Percentiles rank a stretch among this genome's conserved stretches.
Conservation (phyloP, 2,113 vertebrate genomes). For the Rhodinocichla rosea region DNA sequence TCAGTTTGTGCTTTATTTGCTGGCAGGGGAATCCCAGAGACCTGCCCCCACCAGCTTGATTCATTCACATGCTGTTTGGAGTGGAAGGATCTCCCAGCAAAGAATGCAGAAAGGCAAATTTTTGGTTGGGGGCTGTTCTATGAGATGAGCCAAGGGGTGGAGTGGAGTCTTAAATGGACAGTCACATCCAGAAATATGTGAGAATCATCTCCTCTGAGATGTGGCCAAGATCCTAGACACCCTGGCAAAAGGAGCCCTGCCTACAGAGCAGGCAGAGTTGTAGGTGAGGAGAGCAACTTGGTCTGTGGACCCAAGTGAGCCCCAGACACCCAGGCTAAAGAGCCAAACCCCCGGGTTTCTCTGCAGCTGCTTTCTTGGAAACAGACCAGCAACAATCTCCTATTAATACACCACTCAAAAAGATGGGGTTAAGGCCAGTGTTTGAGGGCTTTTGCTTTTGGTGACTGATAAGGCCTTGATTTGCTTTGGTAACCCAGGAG, state of each 20-base stretch:
- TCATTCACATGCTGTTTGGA: neutral
- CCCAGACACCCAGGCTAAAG: neutral
- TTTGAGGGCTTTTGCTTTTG: neutral
- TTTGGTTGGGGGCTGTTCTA: neutral
- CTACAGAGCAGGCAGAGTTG: neutral
- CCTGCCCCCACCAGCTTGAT: neutral
- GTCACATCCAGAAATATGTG: neutral
- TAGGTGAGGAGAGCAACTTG: neutral
- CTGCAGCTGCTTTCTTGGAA: neutral
- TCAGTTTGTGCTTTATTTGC: neutral
- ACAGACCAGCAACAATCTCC: neutral
- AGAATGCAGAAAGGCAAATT: neutral
- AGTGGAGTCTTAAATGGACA: neutral
- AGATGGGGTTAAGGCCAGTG: neutral
- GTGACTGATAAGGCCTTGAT: neutral
- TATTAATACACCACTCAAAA: neutral
- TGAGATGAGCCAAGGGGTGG: neutral
- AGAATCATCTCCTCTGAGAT: neutral
- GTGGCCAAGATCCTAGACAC: neutral
- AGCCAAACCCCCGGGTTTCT: neutral
- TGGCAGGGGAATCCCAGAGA: neutral
- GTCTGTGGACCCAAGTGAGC: neutral
- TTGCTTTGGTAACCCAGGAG: neutral
- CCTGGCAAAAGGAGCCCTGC: neutral
- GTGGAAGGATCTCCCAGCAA: neutral